Base-by-base conservation (phyloP, 2,888 invertebrate species). In the Sthenelais limicola region DNA sequence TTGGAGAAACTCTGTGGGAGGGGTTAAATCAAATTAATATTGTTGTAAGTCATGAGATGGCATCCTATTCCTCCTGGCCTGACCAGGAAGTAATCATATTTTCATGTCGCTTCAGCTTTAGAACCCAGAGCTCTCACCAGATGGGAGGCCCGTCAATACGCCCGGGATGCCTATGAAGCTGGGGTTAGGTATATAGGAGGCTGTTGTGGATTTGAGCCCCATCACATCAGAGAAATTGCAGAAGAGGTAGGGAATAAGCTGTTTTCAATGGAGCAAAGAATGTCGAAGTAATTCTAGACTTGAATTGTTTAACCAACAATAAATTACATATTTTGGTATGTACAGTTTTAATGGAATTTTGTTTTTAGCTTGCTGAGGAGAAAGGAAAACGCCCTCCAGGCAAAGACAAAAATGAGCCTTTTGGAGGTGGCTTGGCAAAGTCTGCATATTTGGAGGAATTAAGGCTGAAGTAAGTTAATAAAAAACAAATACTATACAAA, bases 141-240 rank as follows among this genome's bases (percentile, higher is more conserved):
- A 15, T 70, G 56, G 54, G 70, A 70, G 18, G 54, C 18, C 1
- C 54, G 70, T 7, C 35, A 43, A 28, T 70, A 28, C n/a, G 70
- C 56, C 1, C 32, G 56, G 3, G 49, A 54, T 18, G 70, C 70
- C 18, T 54, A 56, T 26, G 70, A 70, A 38, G 28, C 32, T 21
- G 70, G 70, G 1, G 70, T 70, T 18, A 32, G 70, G 26, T 70
- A 70, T 30, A 12, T 70, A 15, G 70, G 70, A 15, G 70, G 70
- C 26, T 70, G 70, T 47, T 70, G 70, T 24, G 70, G 70, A n/a
- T 47, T 70, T 38, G 70, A 70, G 21, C 56, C 70, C 1, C 56
- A 70, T 38, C 70, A 70, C n/a, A 70, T 70, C 18, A 70, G 70
- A 38, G 70, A 70, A 38, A 56, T 70, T 18, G 54, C 70, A 28